Evolutionary conservation across 2,797 vertebrate genomes (phyloP), one percentile per base, ranked within the genome.

Genomic region (Falco biarmicus): DNA sequence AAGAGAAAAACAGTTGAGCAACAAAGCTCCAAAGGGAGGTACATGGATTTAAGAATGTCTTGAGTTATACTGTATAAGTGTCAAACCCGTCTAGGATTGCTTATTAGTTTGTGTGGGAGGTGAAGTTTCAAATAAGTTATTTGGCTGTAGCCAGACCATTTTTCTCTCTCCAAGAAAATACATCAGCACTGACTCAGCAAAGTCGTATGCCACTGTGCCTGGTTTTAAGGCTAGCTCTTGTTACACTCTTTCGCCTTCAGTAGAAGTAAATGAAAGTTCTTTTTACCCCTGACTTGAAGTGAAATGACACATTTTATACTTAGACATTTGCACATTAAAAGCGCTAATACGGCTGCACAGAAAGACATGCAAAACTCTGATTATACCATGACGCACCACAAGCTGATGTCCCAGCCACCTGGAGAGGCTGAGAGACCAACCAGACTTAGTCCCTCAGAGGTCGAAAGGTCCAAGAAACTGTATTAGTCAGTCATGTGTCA

Each of bases 401-500:
- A 74, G 68, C 74, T 95, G 61, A 84, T 93, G 83, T 95, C 59
- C 59, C 81, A 91, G 78, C 78, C 93, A 89, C 79, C 84, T 91
- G 92, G 87, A 84, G 84, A 77, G 87, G 57, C 61, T 78, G 82
- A 92, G 70, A 84, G 15, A 87, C 75, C 82, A 75, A 77, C 57
- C 57, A 75, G 69, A 68, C 57, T 85, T 89, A 89, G 94, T 71
- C 53, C 19, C 69, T 71, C 79, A 75, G 71, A 94, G 95, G 95
- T 95, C 93, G 94, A n/a, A 93, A 96, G 95, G 94, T 95, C 94
- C 82, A 85, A 93, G 92, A 95, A 97, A 94, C 89, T 71, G 25
- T 92, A 94, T 96, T 95, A 95, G 91, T 96, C 92, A 96, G 71
- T 91, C 88, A 90, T 95, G 75, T 96, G 91, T 96, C 94, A 95